Percentiles rank a stretch among this genome's conserved stretches.
Evolutionary conservation across 2,888 invertebrate genomes (phyloP).

Genomic region (Ochropleura plecta): DNA sequence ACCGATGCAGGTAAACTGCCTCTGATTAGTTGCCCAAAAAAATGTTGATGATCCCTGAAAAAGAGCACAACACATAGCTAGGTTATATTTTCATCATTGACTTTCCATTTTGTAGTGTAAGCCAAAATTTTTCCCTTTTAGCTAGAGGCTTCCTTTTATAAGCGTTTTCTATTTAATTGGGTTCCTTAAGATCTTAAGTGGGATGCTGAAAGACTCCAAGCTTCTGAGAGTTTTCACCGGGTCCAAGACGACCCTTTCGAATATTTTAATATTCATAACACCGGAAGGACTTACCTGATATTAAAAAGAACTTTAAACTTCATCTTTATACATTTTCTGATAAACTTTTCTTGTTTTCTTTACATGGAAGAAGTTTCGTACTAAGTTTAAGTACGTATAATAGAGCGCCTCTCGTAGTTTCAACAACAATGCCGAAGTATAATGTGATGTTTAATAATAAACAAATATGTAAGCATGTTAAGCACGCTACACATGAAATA

Average conservation of each 20-base stretch:
- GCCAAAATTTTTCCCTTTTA: slow-evolving; percentile 22
- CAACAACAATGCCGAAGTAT: slow-evolving; percentile 23
- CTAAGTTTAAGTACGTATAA: slow-evolving; percentile 23
- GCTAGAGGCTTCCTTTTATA: slow-evolving; percentile 42
- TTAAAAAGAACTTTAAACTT: slow-evolving; percentile 55
- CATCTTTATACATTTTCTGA: slow-evolving; percentile 41
- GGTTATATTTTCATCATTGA: slow-evolving; percentile 16
- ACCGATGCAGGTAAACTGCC: too few relatives aligned
- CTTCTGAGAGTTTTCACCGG: slow-evolving; percentile 47
- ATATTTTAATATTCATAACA: slow-evolving; percentile 65
- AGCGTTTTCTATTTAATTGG: slow-evolving; percentile 64
- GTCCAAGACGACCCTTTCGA: slow-evolving; percentile 42
- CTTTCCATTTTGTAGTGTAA: slow-evolving; percentile 25
- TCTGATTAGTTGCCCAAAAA: neutral
- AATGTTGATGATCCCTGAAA: neutral
- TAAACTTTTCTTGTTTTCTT: slow-evolving; percentile 24
- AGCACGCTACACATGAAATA: slow-evolving; percentile 41
- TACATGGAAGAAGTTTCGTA: slow-evolving; percentile 15
- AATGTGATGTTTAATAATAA: slow-evolving; percentile 38
- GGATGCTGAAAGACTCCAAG: slow-evolving; percentile 55
- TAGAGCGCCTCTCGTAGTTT: slow-evolving; percentile 26
- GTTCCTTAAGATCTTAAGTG: slow-evolving; percentile 62
- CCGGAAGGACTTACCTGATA: slow-evolving; percentile 48
- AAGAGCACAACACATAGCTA: neutral
- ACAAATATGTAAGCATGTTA: slow-evolving; percentile 34